Percentiles rank a stretch among this genome's conserved stretches.
phyloP scores from a whole-genome alignment of 2,797 vertebrate genomes.

The Sebastolobus alascanus region DNA sequence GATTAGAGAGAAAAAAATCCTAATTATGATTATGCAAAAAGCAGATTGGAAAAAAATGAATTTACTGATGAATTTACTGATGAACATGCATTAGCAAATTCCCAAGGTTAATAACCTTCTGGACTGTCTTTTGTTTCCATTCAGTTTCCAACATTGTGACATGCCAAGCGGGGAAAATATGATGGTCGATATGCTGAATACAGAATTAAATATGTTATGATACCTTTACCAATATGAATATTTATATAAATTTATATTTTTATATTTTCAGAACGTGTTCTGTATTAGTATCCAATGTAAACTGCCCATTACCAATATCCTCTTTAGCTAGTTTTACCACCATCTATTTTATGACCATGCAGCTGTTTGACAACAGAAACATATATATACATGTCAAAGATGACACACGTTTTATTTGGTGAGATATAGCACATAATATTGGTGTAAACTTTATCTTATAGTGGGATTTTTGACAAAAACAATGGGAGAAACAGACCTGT shows the following conservation, averaged over 20 bases:
- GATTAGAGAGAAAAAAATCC: constrained; percentile 50
- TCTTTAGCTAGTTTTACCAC: constrained; percentile 30
- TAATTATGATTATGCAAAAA: constrained; percentile 61
- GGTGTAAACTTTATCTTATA: no score
- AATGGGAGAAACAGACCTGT: no score
- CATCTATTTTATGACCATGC: not conserved
- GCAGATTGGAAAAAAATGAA: constrained; percentile 33
- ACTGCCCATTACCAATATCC: constrained; percentile 4
- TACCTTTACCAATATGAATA: not conserved
- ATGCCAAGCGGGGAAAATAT: not conserved
- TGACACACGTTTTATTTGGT: not conserved
- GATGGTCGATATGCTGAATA: not conserved
- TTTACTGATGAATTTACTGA: constrained; percentile 40
- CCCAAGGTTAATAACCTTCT: constrained; percentile 45
- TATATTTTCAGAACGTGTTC: no score
- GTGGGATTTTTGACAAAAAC: no score
- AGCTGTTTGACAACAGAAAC: constrained; percentile 20
- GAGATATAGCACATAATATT: not conserved
- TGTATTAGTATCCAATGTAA: not conserved
- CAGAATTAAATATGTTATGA: not conserved
- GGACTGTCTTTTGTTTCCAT: constrained; percentile 14
- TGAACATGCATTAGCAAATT: constrained; percentile 43
- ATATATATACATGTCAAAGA: not conserved
- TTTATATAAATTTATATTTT: no score
- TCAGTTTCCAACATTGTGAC: not conserved